These are phyloP conservation scores for Lampropteryx suffumata DNA, from an alignment of 2,888 invertebrate genomes.

Conservation along the genomic window DNA sequence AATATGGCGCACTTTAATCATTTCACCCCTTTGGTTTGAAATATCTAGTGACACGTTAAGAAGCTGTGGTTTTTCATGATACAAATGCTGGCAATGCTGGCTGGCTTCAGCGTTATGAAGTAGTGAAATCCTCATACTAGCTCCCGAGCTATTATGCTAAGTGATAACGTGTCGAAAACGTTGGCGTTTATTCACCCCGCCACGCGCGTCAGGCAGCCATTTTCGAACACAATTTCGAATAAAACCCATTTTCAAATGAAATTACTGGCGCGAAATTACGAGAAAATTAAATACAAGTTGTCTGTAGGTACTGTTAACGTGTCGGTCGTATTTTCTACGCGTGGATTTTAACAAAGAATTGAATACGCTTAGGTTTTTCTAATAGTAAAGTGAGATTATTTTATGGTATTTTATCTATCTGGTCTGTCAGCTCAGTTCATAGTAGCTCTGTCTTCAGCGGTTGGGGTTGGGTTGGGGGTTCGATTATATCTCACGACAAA, in stretches of 20 bases:
- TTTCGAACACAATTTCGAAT: slow-evolving; percentile 45
- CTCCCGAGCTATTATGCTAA: slow-evolving; percentile 18
- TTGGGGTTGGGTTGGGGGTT: too few relatives aligned
- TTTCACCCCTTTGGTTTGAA: too few relatives aligned
- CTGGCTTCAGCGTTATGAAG: not conserved
- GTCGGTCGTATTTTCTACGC: slow-evolving; percentile 27
- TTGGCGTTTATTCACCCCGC: slow-evolving; percentile 29
- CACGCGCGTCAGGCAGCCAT: slow-evolving; percentile 47
- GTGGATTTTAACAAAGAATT: slow-evolving; percentile 14
- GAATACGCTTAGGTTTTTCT: too few relatives aligned
- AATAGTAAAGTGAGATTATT: too few relatives aligned
- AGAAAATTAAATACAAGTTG: slow-evolving; percentile 53
- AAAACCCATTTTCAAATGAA: slow-evolving; percentile 48
- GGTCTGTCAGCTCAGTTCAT: too few relatives aligned
- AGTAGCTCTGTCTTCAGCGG: too few relatives aligned
- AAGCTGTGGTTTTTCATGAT: too few relatives aligned
- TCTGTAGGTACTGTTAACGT: slow-evolving; percentile 32
- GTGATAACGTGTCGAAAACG: slow-evolving; percentile 30
- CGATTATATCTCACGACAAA: too few relatives aligned
- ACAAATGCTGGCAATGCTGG: too few relatives aligned
- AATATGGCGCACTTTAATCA: too few relatives aligned
- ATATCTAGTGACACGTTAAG: too few relatives aligned
- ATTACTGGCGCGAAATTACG: slow-evolving; percentile 51
- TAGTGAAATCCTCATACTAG: not conserved
- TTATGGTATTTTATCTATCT: too few relatives aligned